Percentiles rank a stretch among this genome's conserved stretches.
These are phyloP conservation scores for Troides oblongomaculatus DNA, from an alignment of 2,888 invertebrate species.

Conservation along the genomic window DNA sequence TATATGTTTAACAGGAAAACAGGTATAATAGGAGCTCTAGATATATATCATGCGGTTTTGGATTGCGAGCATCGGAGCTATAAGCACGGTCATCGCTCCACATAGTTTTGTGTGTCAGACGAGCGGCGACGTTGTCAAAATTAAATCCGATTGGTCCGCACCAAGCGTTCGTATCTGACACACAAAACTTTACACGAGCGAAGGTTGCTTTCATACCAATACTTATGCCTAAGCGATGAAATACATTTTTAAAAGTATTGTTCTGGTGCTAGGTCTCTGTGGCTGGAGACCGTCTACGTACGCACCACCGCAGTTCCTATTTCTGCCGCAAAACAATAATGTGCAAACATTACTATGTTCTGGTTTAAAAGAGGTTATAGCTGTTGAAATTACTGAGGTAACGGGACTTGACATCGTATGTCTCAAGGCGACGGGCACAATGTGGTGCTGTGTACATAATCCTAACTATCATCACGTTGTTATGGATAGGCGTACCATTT, in stretches of 20 bases:
- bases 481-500: too few species aligned
- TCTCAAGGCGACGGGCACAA: too few species aligned
- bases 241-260: background rate
- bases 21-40: background rate
- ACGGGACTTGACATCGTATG: too few species aligned
- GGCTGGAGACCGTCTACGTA: too few species aligned
- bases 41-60: slow-evolving; percentile 20
- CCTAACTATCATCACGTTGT: too few species aligned
- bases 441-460: too few species aligned
- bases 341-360: too few species aligned
- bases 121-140: slow-evolving; percentile 40
- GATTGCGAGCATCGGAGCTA: slow-evolving; percentile 30
- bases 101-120: slow-evolving; percentile 43
- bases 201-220: slow-evolving; percentile 13
- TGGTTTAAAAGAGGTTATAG: too few species aligned
- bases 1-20: slow-evolving; percentile 1
- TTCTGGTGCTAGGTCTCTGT: too few species aligned
- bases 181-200: slow-evolving; percentile 18
- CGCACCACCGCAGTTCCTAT: too few species aligned
- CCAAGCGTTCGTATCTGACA: slow-evolving; percentile 19
- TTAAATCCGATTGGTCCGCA: slow-evolving; percentile 30
- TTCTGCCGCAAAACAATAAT: too few species aligned
- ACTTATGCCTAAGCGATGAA: background rate
- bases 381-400: too few species aligned
- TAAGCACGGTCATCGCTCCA: slow-evolving; percentile 40